Evolutionary conservation across 2,888 invertebrate genomes (phyloP).

Genomic region (Heliconius aoede): DNA sequence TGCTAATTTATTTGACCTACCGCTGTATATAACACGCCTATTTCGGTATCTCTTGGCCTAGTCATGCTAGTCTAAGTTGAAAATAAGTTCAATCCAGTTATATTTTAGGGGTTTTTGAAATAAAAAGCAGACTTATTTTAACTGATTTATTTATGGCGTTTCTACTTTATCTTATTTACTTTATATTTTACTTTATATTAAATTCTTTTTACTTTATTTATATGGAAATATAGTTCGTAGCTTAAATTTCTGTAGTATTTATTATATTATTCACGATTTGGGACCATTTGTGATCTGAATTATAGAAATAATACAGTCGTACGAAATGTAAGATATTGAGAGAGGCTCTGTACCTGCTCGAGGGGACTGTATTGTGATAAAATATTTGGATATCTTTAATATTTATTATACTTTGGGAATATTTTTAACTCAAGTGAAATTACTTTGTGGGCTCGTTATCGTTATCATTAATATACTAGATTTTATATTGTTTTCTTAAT

Average conservation of each 20-base stretch:
- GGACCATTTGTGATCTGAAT: neutral
- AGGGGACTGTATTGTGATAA: constrained; percentile 10
- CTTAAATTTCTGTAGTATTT: neutral
- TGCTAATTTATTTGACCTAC: constrained; percentile 11
- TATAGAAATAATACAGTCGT: neutral
- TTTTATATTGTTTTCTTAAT: neutral
- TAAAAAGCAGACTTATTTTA: neutral
- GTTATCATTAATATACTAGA: neutral
- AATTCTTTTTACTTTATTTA: too few species aligned
- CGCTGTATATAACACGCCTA: constrained; percentile 5
- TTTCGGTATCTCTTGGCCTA: neutral
- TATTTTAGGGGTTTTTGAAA: neutral
- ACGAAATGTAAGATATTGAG: neutral
- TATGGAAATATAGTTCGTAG: too few species aligned
- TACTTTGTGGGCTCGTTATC: neutral
- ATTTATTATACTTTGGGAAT: constrained; percentile 25
- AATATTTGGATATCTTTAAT: constrained; percentile 31
- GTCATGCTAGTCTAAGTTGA: neutral
- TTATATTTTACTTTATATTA: too few species aligned
- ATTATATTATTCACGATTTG: neutral
- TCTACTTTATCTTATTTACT: too few species aligned
- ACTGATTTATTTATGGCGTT: too few species aligned
- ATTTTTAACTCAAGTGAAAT: constrained; percentile 17
- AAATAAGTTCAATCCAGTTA: neutral
- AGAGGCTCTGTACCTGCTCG: neutral